Evolutionary conservation across 1,140 invertebrate species (phyloP).

Genomic region (Lethocerus indicus): DNA sequence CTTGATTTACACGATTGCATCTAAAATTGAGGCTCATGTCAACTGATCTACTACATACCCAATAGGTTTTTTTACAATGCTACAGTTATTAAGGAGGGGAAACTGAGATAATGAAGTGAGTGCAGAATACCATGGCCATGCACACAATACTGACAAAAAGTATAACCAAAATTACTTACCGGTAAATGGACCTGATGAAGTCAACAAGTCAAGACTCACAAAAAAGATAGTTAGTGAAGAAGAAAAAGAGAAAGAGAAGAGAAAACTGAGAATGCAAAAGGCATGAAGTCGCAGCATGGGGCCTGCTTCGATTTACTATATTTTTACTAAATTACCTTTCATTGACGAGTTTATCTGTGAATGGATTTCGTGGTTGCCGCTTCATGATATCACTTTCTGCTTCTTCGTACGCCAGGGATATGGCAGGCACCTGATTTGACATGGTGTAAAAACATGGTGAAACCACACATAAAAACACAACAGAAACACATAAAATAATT

Average conservation of each 20-base stretch:
- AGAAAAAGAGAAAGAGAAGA: slow-evolving; percentile 9
- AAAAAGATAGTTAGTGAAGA: slow-evolving; percentile 6
- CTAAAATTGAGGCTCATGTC: too few relatives aligned
- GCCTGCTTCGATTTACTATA: slow-evolving; percentile 1
- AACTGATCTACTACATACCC: too few relatives aligned
- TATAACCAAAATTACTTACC: too few relatives aligned
- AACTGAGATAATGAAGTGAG: too few relatives aligned
- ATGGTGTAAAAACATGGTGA: slow-evolving; percentile 20
- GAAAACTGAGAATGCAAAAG: slow-evolving; percentile 8
- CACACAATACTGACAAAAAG: too few relatives aligned
- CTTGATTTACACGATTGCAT: too few relatives aligned
- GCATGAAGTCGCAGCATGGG: slow-evolving; percentile 10
- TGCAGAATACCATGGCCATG: too few relatives aligned
- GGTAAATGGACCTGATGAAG: too few relatives aligned
- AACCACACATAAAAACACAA: slow-evolving; percentile 16
- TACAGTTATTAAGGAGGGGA: too few relatives aligned
- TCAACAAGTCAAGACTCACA: too few relatives aligned
- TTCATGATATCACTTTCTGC: slow-evolving; percentile 99
- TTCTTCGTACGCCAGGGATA: slow-evolving; percentile 95
- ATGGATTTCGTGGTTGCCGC: slow-evolving; percentile 86
- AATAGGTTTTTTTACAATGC: too few relatives aligned
- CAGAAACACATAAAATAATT: slow-evolving; percentile 11
- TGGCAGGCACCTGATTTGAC: slow-evolving; percentile 73
- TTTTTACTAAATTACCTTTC: slow-evolving; percentile 59
- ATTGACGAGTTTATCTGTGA: slow-evolving; percentile 94